Conservation (phyloP, 2,888 invertebrate genomes). For the Furcula furcula region DNA sequence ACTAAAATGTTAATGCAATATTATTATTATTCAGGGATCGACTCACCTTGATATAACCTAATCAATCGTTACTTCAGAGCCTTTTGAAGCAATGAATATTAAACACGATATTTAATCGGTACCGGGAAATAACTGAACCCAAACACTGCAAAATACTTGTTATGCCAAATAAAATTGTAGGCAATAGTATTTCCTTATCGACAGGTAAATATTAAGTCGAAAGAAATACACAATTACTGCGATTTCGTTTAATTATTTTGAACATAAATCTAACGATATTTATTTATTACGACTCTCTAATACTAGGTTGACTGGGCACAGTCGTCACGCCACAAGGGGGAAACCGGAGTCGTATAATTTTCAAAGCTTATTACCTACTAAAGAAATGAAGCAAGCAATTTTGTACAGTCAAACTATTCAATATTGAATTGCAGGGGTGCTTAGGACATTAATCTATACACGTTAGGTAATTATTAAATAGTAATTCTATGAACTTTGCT, state of each 20-base stretch:
- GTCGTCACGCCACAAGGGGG: constrained; percentile 57
- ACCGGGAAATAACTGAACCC: no score
- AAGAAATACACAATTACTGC: constrained; percentile 44
- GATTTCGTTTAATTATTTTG: constrained; percentile 59
- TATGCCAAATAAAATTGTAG: no score
- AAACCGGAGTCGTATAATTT: constrained; percentile 39
- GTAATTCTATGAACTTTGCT: neutral
- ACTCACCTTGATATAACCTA: no score
- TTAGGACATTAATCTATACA: neutral
- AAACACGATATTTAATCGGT: no score
- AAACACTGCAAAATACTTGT: no score
- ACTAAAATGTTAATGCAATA: no score
- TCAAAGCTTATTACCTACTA: constrained; percentile 36
- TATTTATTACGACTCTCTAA: constrained; percentile 65
- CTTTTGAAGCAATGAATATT: no score
- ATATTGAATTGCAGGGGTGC: constrained; percentile 13
- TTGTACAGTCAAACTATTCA: constrained; percentile 15
- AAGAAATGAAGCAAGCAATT: constrained; percentile 45
- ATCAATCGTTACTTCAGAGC: no score
- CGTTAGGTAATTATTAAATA: neutral
- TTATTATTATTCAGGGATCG: no score
- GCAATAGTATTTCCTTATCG: constrained; percentile 19
- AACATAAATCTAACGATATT: constrained; percentile 68
- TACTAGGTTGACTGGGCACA: constrained; percentile 52
- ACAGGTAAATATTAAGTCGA: constrained; percentile 37